Percentiles rank a stretch among this genome's conserved stretches.
phyloP scores from a whole-genome alignment of 2,888 invertebrate species.

The Thereva nobilitata region DNA sequence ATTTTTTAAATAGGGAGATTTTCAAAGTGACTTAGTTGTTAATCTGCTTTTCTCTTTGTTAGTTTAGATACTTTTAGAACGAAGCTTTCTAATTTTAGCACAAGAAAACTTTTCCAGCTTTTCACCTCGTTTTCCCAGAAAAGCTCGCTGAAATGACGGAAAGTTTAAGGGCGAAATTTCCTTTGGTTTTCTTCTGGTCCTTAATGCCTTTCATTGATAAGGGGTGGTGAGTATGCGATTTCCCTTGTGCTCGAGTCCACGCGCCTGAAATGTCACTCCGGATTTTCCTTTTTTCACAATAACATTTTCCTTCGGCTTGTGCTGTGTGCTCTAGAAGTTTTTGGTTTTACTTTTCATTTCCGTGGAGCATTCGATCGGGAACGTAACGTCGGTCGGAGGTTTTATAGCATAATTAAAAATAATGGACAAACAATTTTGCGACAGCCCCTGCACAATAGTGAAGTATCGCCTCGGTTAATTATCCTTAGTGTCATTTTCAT shows the following conservation, averaged over 20 bases:
- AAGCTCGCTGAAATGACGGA: conserved; percentile 2
- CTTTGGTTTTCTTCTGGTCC: conserved; percentile 4
- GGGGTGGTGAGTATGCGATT: conserved; percentile 28
- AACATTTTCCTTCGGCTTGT: conserved; percentile 22
- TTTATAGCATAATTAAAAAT: too few relatives aligned
- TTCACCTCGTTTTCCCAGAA: background rate
- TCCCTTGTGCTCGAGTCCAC: conserved; percentile 24
- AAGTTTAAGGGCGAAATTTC: conserved; percentile 1
- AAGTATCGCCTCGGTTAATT: too few relatives aligned
- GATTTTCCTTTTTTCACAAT: conserved; percentile 17
- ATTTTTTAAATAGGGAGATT: too few relatives aligned
- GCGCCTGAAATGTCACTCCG: conserved; percentile 30
- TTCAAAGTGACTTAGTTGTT: too few relatives aligned
- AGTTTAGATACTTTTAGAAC: too few relatives aligned
- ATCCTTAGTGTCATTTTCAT: too few relatives aligned
- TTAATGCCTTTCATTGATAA: conserved; percentile 22
- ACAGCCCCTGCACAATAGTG: too few relatives aligned
- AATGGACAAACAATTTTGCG: too few relatives aligned
- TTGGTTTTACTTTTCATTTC: conserved; percentile 1
- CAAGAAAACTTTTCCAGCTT: background rate
- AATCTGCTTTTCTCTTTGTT: too few relatives aligned
- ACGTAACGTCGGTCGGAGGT: too few relatives aligned
- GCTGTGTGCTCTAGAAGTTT: background rate
- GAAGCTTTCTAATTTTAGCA: too few relatives aligned
- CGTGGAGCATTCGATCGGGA: background rate